These are phyloP conservation scores for Coreoperca whiteheadi DNA, from an alignment of 2,113 vertebrate genomes.

Conservation along the genomic window DNA sequence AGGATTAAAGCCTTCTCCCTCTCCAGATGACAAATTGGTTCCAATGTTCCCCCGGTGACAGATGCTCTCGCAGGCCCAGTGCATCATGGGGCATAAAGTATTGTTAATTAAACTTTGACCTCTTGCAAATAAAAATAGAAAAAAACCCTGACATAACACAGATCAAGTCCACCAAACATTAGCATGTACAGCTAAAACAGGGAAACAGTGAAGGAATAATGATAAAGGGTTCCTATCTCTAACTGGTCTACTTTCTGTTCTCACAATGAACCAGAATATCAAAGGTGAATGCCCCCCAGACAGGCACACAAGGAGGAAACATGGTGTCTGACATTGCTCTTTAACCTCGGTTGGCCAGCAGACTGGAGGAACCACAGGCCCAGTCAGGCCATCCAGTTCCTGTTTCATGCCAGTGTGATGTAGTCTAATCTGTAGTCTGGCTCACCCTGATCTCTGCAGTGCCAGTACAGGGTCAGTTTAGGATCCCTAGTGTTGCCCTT, in stretches of 20 bases:
- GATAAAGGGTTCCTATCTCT: not conserved
- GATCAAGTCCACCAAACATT: constrained; percentile 38
- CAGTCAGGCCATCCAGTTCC: not conserved
- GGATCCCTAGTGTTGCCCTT: constrained; percentile 17
- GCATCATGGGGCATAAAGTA: constrained; percentile 76
- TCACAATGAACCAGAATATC: not conserved
- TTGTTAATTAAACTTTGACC: constrained; percentile 78
- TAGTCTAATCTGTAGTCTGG: constrained; percentile 46
- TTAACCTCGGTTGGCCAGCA: not conserved
- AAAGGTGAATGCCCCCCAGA: no score
- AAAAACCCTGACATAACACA: constrained; percentile 33
- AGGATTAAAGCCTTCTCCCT: constrained; percentile 75
- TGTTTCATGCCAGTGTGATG: constrained; percentile 25
- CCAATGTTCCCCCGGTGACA: constrained; percentile 73
- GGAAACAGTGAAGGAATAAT: not conserved
- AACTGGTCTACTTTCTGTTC: not conserved
- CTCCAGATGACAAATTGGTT: constrained; percentile 82
- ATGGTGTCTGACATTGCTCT: no score
- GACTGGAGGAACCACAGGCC: not conserved
- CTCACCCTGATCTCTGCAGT: constrained; percentile 35
- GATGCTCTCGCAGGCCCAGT: constrained; percentile 63
- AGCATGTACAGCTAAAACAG: not conserved
- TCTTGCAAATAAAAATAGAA: constrained; percentile 50
- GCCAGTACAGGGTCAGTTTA: constrained; percentile 19
- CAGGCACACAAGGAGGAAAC: no score